Conservation (phyloP, 2,113 vertebrate genomes). For the Protomyctophum bolini region DNA sequence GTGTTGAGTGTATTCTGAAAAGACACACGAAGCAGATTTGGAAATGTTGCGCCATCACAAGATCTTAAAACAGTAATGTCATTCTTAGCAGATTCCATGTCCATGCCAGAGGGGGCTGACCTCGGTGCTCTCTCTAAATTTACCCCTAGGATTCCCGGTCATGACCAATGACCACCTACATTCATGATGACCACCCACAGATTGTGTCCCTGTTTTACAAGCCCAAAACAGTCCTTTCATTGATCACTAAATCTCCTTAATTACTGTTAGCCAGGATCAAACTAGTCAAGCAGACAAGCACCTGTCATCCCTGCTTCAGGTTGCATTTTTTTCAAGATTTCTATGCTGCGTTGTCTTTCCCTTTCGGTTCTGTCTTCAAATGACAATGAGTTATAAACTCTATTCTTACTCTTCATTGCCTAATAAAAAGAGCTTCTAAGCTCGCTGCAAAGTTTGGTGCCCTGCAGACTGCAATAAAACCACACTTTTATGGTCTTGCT, state of each 20-base stretch:
- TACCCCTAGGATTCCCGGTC: slow-evolving; percentile 28
- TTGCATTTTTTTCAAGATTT: neutral
- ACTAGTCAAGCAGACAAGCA: neutral
- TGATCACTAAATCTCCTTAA: neutral
- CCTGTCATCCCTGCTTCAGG: neutral
- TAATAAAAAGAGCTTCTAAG: slow-evolving; percentile 52
- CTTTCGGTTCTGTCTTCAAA: slow-evolving; percentile 20
- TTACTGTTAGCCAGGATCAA: slow-evolving; percentile 8
- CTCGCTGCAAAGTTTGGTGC: slow-evolving; percentile 46
- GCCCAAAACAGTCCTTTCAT: neutral
- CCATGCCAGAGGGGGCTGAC: slow-evolving; percentile 18
- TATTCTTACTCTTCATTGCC: slow-evolving; percentile 66
- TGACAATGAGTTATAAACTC: slow-evolving; percentile 52
- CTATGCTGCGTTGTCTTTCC: neutral
- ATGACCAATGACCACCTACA: slow-evolving; percentile 51
- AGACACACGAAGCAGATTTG: too few relatives aligned
- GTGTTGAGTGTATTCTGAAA: neutral
- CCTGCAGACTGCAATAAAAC: slow-evolving; percentile 68
- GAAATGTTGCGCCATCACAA: neutral
- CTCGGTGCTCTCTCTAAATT: slow-evolving; percentile 49
- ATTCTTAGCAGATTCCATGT: neutral
- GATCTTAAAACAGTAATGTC: neutral
- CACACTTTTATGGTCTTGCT: slow-evolving; percentile 63
- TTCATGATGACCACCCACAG: slow-evolving; percentile 47
- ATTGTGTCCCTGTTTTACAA: slow-evolving; percentile 9